Conservation (phyloP, 2,888 invertebrate species). For the Cancer borealis region DNA sequence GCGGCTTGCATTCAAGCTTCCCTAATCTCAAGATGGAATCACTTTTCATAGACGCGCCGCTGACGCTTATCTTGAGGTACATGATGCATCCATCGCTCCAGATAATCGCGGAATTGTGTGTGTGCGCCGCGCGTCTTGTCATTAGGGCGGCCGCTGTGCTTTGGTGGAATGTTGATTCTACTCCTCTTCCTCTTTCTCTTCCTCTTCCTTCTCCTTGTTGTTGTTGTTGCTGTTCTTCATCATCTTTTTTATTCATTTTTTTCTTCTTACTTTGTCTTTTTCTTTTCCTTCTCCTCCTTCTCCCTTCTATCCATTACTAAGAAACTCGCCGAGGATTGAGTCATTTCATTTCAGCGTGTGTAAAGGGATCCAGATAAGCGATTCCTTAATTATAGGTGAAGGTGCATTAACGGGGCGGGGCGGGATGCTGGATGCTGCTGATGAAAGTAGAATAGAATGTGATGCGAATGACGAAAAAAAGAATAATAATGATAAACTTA, state of each 20-base stretch:
- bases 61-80: constrained; percentile 20
- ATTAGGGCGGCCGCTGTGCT: background rate
- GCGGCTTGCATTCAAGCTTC: background rate
- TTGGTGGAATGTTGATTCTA: background rate
- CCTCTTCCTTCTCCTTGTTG: background rate
- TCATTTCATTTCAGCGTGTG: background rate
- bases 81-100: background rate
- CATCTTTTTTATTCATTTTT: background rate
- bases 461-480: background rate
- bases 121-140: background rate
- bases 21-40: background rate
- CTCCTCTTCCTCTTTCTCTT: background rate
- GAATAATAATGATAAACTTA: background rate
- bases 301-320: background rate
- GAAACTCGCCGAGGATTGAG: background rate
- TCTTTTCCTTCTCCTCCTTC: background rate
- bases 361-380: background rate
- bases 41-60: background rate
- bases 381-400: background rate
- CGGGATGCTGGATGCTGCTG: background rate
- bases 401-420: background rate
- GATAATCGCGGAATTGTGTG: background rate
- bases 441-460: background rate
- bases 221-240: background rate
- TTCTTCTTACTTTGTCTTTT: no score